These are phyloP conservation scores for Xenus cinereus DNA, from an alignment of 2,113 vertebrate species.

Conservation along the genomic window DNA sequence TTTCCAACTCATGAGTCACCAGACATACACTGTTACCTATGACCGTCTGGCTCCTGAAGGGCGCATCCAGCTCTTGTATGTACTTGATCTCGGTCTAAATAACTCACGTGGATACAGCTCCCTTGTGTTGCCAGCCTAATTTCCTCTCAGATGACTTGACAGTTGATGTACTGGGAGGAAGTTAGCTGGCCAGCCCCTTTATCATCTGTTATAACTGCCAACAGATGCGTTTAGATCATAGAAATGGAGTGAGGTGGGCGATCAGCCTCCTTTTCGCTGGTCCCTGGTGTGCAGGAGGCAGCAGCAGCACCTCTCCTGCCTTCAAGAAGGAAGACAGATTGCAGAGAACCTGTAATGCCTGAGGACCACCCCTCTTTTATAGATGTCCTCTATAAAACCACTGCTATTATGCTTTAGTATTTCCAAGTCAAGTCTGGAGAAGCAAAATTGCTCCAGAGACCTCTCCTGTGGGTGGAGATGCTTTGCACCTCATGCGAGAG, in stretches of 20 bases:
- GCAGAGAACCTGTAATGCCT: neutral
- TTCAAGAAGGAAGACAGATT: neutral
- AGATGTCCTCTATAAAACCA: neutral
- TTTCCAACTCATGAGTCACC: neutral
- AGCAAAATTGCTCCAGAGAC: neutral
- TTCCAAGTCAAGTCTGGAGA: neutral
- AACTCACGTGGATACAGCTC: neutral
- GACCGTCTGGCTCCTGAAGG: neutral
- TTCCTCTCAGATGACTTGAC: neutral
- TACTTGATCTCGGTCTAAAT: neutral
- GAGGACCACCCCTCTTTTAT: neutral
- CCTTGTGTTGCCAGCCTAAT: neutral
- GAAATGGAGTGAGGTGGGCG: neutral
- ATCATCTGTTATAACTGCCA: neutral
- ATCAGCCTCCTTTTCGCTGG: neutral
- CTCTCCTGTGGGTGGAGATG: neutral
- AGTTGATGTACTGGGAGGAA: neutral
- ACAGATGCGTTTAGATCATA: neutral
- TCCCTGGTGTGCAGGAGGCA: neutral
- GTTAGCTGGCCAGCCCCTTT: neutral
- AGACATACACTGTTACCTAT: neutral
- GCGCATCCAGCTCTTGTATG: neutral
- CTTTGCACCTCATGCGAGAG: neutral
- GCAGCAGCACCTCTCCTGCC: neutral
- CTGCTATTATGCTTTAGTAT: neutral